phyloP scores from a whole-genome alignment of 2,797 vertebrate genomes.

The Esox masquinongy region DNA sequence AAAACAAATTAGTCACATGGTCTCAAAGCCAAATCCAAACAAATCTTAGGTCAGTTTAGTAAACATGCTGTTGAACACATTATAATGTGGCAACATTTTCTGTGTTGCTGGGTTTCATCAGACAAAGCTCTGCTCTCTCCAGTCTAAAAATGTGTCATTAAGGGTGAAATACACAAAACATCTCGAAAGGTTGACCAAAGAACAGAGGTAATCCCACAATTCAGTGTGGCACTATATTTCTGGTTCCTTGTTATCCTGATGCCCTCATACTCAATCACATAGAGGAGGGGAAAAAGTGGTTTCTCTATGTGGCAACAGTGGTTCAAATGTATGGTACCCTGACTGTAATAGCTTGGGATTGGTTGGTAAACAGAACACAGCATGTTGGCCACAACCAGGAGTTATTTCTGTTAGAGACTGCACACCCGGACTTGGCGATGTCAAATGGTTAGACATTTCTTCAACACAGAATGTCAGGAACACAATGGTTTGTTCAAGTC shows the following conservation, averaged over 20 bases:
- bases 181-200: constrained; percentile 23
- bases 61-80: constrained; percentile 48
- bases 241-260: constrained; percentile 19
- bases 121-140: constrained; percentile 37
- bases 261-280: constrained; percentile 20
- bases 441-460: constrained; percentile 24
- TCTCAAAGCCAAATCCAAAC: constrained; percentile 65
- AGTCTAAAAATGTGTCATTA: constrained; percentile 6
- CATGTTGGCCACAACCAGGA: constrained; percentile 21
- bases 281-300: constrained; percentile 27
- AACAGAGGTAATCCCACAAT: constrained; percentile 27
- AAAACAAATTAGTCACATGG: constrained; percentile 74
- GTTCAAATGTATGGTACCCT: constrained; percentile 42
- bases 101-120: constrained; percentile 50
- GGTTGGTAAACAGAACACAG: constrained; percentile 52
- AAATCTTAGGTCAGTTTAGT: constrained; percentile 63
- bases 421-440: constrained; percentile 25
- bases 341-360: constrained; percentile 37
- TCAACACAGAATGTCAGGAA: background rate
- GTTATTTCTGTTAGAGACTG: constrained; percentile 27
- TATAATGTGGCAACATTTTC: constrained; percentile 53
- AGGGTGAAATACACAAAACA: constrained; percentile 2
- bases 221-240: constrained; percentile 6
- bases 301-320: constrained; percentile 29
- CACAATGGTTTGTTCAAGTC: constrained; percentile 6